A percentile compares a stretch with the other conserved stretches of the same genome.
These are phyloP conservation scores for Arvicanthis niloticus DNA, from an alignment of 2,113 vertebrate species.

Conservation along the genomic window DNA sequence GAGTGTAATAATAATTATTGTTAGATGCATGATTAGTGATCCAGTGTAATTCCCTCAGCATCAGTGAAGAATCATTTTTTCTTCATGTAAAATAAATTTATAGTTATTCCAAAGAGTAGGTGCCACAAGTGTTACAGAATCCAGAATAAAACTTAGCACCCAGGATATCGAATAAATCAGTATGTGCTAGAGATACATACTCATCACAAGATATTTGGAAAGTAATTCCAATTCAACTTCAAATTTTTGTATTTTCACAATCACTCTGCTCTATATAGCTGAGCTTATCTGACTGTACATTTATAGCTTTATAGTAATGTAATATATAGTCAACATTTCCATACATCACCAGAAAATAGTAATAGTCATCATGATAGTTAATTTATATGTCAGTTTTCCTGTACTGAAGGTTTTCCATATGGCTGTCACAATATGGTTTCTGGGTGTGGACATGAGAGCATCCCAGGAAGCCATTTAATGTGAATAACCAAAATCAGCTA, in stretches of 20 bases:
- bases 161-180: not conserved
- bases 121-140: not conserved
- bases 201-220: constrained; percentile 32
- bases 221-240: constrained; percentile 10
- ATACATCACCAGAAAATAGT: not conserved
- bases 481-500: not conserved
- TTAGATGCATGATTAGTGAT: not conserved
- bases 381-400: not conserved
- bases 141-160: not conserved
- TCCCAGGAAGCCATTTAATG: not conserved
- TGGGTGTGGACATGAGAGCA: not conserved
- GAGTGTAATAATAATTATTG: not conserved
- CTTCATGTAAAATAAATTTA: constrained; percentile 31
- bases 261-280: not conserved
- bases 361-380: not conserved
- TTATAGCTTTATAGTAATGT: constrained; percentile 4
- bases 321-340: not conserved
- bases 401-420: not conserved
- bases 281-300: not conserved
- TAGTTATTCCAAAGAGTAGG: not conserved
- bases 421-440: not conserved
- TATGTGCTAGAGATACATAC: not conserved
- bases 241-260: constrained; percentile 1
- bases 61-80: not conserved
- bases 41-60: not conserved